phyloP scores from a whole-genome alignment of 2,888 invertebrate genomes.

The Drosophila ustulata region DNA sequence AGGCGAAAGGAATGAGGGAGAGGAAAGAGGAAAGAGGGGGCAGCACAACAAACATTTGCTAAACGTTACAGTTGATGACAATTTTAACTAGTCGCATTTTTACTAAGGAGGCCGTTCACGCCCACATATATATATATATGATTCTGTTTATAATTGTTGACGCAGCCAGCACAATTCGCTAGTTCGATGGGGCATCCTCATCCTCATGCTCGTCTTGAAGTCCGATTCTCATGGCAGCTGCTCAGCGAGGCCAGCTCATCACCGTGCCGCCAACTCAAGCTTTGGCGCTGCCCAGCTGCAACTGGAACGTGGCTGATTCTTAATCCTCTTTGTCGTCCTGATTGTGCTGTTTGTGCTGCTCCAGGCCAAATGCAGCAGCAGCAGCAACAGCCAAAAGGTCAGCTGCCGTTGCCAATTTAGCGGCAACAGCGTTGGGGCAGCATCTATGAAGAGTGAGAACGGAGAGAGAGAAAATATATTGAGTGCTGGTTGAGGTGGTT shows the following conservation, averaged over 20 bases:
- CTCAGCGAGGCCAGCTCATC: conserved; percentile 42
- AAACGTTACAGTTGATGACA: conserved; percentile 42
- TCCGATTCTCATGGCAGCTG: conserved; percentile 42
- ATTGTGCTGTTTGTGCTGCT: conserved; percentile 22
- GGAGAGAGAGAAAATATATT: conserved; percentile 33
- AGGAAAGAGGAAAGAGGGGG: conserved; percentile 6
- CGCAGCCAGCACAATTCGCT: background rate
- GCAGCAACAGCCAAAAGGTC: conserved; percentile 28
- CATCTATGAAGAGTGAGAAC: conserved; percentile 47
- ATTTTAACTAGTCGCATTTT: conserved; percentile 55
- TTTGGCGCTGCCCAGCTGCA: conserved; percentile 5
- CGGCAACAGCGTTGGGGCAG: conserved; percentile 26
- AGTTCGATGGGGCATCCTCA: background rate
- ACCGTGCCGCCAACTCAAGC: conserved; percentile 37
- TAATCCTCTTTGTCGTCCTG: conserved; percentile 4
- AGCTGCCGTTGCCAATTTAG: conserved; percentile 44
- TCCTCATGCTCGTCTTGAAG: conserved; percentile 26
- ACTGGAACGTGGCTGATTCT: conserved; percentile 2
- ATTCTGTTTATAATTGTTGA: conserved; percentile 24
- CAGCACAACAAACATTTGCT: conserved; percentile 62
- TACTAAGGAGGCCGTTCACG: conserved; percentile 5
- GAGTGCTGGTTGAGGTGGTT: conserved; percentile 48
- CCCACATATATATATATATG: conserved; percentile 32
- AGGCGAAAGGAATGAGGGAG: background rate
- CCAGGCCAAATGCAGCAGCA: conserved; percentile 51